Evolutionary conservation across 2,888 invertebrate species (phyloP), one percentile per base, ranked within the genome.

Genomic region (Gibbula magus): DNA sequence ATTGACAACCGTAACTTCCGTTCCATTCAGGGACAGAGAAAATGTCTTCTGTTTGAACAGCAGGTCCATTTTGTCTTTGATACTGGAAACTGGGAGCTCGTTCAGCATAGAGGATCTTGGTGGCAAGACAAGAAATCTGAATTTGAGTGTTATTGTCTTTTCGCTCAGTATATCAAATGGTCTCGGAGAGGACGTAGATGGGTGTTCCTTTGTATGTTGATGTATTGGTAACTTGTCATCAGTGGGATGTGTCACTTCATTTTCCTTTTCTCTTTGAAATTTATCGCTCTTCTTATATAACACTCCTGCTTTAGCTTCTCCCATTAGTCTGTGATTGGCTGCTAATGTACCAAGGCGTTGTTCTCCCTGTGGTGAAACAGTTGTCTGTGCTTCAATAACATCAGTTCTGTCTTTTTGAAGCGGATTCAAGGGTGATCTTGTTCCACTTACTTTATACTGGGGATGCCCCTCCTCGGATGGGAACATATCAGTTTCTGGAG

Each of bases 21-120:
- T 89, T 3, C 89, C 88, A 74, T 89, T 90, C n/a, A 90, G 73
- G 18, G 82, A 85, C 35, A 90, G 76, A 20, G 77, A 84, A 70
- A 90, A 88, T 13, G 83, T 75, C 8, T 85, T 86, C 18, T 84
- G 82, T 4, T 81, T 45, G 20, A 87, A 84, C 51, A 89, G 61
- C 7, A 82, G 67, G 54, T 81, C 83, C 84, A 90, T 87, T 20
- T 77, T 81, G 25, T 87, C 78, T 10, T 88, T 82, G n/a, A 89
- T 77, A 29, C 45, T 83, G 7, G 79, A 77, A 0, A 87, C 84
- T 2, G 86, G 82, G 52, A 82, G 84, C 32, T 87, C 88, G 3
- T 79, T 70, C 0, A 78, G 66, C 0, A 77, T 75, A 54, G 79
- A 79, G 61, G 87, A 83, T 39, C 79, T 79, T 0, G 86, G 82